Evolutionary conservation across 2,113 vertebrate species (phyloP), one percentile per base, ranked within the genome.

Genomic region (Macrotus californicus): DNA sequence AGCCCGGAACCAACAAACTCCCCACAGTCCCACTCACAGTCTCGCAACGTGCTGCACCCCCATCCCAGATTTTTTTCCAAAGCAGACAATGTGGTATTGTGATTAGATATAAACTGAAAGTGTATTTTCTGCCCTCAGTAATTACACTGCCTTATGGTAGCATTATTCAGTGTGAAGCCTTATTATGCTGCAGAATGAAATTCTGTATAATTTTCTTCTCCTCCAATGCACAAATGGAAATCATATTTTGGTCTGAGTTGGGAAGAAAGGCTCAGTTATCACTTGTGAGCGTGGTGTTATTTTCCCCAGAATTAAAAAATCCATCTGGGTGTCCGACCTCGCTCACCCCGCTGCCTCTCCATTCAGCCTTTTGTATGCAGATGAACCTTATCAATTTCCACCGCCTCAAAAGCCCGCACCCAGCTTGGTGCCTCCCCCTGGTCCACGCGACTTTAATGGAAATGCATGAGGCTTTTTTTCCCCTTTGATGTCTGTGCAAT

Each of bases 341-440:
- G 97, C 97, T 98, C 98, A 98, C 98, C 98, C 97, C 76, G 96
- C 98, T 96, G 98, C 98, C 97, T 98, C 98, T 98, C 98, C 98
- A 98, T 99, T 98, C 98, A 98, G 98, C 97, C 97, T 98, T 98
- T 98, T 98, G 98, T 98, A 98, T 98, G 98, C 98, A 98, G 97
- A 99, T 99, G 98, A 98, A 98, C 98, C 98, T 98, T 98, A 98
- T 98, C 98, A 98, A 98, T 98, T 98, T 98, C 98, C 97, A 98
- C 97, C 89, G 97, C 98, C 91, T 98, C 89, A 96, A 98, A 98
- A 98, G 97, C 97, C 95, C 96, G 98, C 97, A 96, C 97, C 98
- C 97, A 97, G 96, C 98, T 97, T 97, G 73, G 6, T 96, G 96
- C 96, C 96, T 97, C 96, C 97, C 97, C 96, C 92, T 94, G 96